Evolutionary conservation across 2,797 vertebrate species (phyloP), one percentile per base, ranked within the genome.

Genomic region (Pseudochromis fuscus): DNA sequence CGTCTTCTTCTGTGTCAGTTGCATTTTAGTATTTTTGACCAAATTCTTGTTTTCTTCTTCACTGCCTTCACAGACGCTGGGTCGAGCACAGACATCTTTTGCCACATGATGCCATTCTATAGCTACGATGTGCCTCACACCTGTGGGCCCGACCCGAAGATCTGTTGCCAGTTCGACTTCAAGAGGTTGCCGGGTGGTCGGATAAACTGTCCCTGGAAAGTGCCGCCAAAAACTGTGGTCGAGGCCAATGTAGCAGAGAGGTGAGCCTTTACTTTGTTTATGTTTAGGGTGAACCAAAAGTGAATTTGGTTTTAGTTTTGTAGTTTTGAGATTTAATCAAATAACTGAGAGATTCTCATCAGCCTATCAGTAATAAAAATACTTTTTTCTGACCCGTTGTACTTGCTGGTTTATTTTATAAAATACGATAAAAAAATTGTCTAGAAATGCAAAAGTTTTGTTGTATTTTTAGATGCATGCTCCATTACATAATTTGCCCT

Each of bases 81-180:
- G 0, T 87, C 94, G 12, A 93, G 91, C 88, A 97, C 98, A 0
- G 98, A 99, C 78, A 96, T 99, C 59, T 96, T 99, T 85, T 99
- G 97, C 93, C 98, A 99, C 94, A 98, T 99, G 97, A 99, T 99
- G 98, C 98, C 98, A 5, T 99, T 99, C 95, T 99, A 99, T 89
- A 99, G 98, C 91, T 99, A 99, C 0, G 98, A 99, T 0, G 88
- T 99, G 38, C 98, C 98, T 51, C 98, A 99, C 58, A 99, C 98
- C 24, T 99, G 98, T 3, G 98, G 98, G 23, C 98, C 98, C 0
- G 98, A 99, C 68, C 98, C 98, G 23, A 99, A 99, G 90, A 94
- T 99, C 91, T 99, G 98, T 92, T 99, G 98, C 92, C 98, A 99
- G 90, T 99, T 99, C 7, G 98, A 99, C 82, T 99, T 99, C 91